Conservation (phyloP, 2,113 vertebrate genomes). For the Trochalopteron elliotii region DNA sequence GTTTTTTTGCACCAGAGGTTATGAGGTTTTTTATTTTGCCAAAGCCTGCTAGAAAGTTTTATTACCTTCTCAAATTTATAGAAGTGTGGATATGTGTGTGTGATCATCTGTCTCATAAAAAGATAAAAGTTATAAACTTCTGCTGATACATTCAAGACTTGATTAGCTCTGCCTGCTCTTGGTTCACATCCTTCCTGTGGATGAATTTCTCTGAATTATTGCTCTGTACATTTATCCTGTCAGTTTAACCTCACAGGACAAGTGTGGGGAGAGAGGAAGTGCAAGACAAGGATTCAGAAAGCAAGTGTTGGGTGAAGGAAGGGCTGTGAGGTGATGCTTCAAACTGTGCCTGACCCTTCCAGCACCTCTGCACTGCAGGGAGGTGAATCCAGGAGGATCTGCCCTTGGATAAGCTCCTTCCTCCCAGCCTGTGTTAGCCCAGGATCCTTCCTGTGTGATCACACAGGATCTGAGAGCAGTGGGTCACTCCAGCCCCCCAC, state of each 20-base stretch:
- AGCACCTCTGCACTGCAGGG: neutral
- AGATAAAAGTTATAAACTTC: neutral
- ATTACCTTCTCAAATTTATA: neutral
- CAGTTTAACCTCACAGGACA: neutral
- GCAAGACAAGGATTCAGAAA: neutral
- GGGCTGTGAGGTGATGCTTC: neutral
- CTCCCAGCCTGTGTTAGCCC: neutral
- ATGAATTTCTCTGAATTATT: neutral
- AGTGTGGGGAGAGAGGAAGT: neutral
- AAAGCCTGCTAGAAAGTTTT: neutral
- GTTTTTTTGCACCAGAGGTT: neutral
- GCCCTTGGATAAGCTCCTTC: neutral
- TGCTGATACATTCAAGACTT: neutral
- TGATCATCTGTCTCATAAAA: neutral
- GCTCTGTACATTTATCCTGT: neutral
- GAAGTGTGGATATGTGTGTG: neutral
- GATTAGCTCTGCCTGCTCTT: neutral
- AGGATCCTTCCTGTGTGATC: fast-evolving
- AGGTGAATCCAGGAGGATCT: neutral
- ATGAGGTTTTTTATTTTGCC: neutral
- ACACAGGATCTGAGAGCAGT: neutral
- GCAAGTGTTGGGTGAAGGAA: neutral
- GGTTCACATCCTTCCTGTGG: neutral
- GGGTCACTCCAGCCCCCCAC: neutral
- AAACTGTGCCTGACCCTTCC: too few species aligned